phyloP scores from a whole-genome alignment of 2,888 invertebrate genomes.

The Miltochrista miniata region DNA sequence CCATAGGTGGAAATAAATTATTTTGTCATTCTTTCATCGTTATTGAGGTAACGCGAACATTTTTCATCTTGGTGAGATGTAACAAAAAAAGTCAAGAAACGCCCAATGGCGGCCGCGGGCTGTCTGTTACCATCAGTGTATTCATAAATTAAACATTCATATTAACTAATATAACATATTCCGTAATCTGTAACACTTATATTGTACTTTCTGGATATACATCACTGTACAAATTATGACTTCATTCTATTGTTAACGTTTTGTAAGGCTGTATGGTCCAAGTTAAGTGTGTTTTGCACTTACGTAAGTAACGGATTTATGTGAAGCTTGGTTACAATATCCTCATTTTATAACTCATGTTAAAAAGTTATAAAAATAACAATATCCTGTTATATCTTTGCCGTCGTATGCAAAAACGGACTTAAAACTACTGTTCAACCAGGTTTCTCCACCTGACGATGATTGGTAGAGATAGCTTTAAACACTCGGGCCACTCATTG shows the following conservation, averaged over 20 bases:
- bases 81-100: conserved; percentile 17
- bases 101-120: conserved; percentile 17
- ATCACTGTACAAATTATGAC: conserved; percentile 75
- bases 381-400: no score
- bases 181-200: conserved; percentile 70
- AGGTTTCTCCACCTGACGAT: no score
- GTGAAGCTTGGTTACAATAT: no score
- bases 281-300: conserved; percentile 25
- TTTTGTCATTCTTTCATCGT: conserved; percentile 30
- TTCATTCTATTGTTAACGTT: conserved; percentile 67
- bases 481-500: no score
- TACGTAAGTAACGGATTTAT: neutral
- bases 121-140: conserved; percentile 24
- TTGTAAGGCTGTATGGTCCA: conserved; percentile 44
- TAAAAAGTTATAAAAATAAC: no score
- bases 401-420: no score
- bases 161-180: conserved; percentile 71
- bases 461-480: no score
- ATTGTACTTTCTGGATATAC: conserved; percentile 72
- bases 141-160: conserved; percentile 56
- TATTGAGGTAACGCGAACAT: conserved; percentile 26
- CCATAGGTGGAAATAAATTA: conserved; percentile 27
- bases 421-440: no score
- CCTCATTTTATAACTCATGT: no score
- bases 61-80: conserved; percentile 19